Evolutionary conservation across 2,113 vertebrate species (phyloP).

Genomic region (Ellobius talpinus): DNA sequence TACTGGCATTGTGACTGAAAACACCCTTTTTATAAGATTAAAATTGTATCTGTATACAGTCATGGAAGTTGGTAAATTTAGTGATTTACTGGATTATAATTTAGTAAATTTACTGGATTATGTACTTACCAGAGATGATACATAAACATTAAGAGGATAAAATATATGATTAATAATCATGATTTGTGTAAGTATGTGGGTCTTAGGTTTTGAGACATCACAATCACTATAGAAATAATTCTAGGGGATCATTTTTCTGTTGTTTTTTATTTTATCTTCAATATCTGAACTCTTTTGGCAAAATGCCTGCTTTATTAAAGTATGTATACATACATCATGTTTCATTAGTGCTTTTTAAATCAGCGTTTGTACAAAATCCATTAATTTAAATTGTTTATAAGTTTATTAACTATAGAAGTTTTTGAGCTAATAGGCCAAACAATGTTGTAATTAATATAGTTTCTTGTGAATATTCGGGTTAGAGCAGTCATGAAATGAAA

Average conservation of each 20-base stretch:
- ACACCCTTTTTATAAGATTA: neutral
- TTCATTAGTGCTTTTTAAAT: neutral
- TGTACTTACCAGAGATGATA: neutral
- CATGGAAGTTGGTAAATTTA: neutral
- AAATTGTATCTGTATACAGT: neutral
- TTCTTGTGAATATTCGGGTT: too few relatives aligned
- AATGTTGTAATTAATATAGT: too few relatives aligned
- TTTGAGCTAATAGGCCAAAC: too few relatives aligned
- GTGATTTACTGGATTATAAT: too few relatives aligned
- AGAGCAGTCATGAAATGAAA: too few relatives aligned
- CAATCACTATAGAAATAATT: neutral
- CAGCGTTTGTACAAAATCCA: neutral
- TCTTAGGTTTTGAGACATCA: neutral
- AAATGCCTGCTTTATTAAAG: neutral
- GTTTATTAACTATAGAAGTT: neutral
- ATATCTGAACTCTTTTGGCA: neutral
- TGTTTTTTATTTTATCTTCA: neutral
- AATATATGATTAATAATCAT: neutral
- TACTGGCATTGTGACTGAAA: neutral
- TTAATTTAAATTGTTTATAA: slow-evolving; percentile 38
- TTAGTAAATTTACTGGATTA: too few relatives aligned
- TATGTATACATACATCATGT: neutral
- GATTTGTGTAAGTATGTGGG: neutral
- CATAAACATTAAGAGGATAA: neutral
- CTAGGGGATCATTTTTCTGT: neutral